A percentile compares a stretch with the other conserved stretches of the same genome.
Conservation (phyloP, 1,140 invertebrate species). For the Macrobrachium nipponense region DNA sequence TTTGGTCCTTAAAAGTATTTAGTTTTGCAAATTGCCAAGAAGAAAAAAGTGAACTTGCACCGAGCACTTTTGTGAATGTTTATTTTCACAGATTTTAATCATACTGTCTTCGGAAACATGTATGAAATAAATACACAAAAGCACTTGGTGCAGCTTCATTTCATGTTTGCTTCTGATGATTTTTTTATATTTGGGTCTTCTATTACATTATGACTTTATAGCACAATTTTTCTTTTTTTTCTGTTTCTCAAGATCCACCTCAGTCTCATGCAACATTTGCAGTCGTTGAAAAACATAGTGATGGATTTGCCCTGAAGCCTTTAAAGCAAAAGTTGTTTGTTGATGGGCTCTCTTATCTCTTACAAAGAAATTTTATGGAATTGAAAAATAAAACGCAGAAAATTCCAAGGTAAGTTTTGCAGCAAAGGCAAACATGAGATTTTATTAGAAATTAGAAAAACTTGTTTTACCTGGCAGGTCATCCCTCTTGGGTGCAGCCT, state of each 20-base stretch:
- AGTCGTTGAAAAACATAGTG: slow-evolving; percentile 90
- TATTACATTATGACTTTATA: neutral
- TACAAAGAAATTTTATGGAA: slow-evolving; percentile 99
- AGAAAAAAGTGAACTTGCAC: too few species aligned
- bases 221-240: slow-evolving; percentile 50
- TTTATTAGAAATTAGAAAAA: too few species aligned
- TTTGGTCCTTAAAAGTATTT: too few species aligned
- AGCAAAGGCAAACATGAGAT: neutral
- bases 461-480: too few species aligned
- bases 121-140: too few species aligned
- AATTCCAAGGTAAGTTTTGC: slow-evolving; percentile 74
- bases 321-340: slow-evolving; percentile 98
- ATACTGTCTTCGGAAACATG: too few species aligned
- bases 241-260: slow-evolving; percentile 75
- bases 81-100: too few species aligned
- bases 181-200: neutral
- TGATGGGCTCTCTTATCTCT: slow-evolving; percentile 94
- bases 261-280: slow-evolving; percentile 97
- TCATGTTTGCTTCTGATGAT: too few species aligned
- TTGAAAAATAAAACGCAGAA: slow-evolving; percentile 96
- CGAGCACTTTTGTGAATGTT: too few species aligned
- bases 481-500: too few species aligned
- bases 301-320: slow-evolving; percentile 92
- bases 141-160: too few species aligned
- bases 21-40: too few species aligned